phyloP scores from a whole-genome alignment of 2,888 invertebrate genomes.

The Caenorhabditis japonica region DNA sequence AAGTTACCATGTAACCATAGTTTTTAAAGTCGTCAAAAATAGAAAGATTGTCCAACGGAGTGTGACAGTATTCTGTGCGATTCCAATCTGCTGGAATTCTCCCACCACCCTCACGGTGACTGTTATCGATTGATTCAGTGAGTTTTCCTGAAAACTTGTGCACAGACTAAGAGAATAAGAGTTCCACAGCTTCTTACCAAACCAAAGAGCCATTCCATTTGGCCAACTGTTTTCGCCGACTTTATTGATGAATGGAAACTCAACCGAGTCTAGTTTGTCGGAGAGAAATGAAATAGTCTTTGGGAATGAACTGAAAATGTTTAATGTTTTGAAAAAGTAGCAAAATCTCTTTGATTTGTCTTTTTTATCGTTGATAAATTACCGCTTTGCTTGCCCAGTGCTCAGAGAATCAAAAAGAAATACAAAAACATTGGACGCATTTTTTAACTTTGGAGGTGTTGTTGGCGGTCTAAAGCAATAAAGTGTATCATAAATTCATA shows the following conservation, averaged over 20 bases:
- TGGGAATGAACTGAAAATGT: conserved; percentile 41
- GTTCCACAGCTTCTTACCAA: too few relatives aligned
- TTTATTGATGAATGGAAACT: too few relatives aligned
- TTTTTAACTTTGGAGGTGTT: background rate
- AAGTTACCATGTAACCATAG: conserved; percentile 42
- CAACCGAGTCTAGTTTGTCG: conserved; percentile 38
- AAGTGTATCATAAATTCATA: too few relatives aligned
- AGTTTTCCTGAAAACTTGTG: conserved; percentile 29
- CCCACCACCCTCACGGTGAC: conserved; percentile 6
- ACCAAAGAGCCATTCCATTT: conserved; percentile 59
- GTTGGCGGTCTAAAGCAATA: too few relatives aligned
- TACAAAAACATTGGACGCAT: conserved; percentile 26
- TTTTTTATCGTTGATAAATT: too few relatives aligned
- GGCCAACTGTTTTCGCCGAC: conserved; percentile 60
- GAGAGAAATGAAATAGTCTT: conserved; percentile 26
- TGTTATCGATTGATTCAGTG: conserved; percentile 23
- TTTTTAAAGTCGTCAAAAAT: conserved; percentile 41
- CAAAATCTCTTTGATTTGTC: too few relatives aligned
- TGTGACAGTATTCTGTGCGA: conserved; percentile 19
- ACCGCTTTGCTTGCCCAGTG: conserved; percentile 15
- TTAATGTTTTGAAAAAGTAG: too few relatives aligned
- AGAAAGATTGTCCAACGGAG: conserved; percentile 34
- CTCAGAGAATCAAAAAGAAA: conserved; percentile 24
- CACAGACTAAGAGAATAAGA: too few relatives aligned
- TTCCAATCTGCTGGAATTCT: conserved; percentile 22